A percentile compares a stretch with the other conserved stretches of the same genome.
phyloP scores from a whole-genome alignment of 1,140 invertebrate genomes.

The Drosophila virilis region DNA sequence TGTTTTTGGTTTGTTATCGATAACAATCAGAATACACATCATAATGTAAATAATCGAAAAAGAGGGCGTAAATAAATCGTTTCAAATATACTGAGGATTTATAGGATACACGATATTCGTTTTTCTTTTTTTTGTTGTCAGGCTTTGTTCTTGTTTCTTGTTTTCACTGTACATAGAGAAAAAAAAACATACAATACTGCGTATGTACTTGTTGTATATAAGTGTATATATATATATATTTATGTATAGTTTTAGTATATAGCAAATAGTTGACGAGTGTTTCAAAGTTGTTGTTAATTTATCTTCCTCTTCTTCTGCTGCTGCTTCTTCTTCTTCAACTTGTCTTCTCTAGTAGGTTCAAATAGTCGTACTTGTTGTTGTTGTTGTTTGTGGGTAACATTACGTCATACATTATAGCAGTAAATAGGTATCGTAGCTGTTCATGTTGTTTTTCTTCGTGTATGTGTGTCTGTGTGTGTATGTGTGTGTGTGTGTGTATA shows the following conservation, averaged over 20 bases:
- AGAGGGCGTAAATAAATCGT: constrained; percentile 44
- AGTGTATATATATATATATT: constrained; percentile 62
- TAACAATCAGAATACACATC: constrained; percentile 50
- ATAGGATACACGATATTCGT: constrained; percentile 71
- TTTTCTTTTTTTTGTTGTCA: constrained; percentile 47
- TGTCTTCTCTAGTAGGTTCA: constrained; percentile 40
- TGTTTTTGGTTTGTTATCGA: constrained; percentile 47
- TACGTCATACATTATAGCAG: constrained; percentile 74
- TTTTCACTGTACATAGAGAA: constrained; percentile 66
- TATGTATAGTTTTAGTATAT: constrained; percentile 65
- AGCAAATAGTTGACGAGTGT: constrained; percentile 67
- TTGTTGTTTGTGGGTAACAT: constrained; percentile 67
- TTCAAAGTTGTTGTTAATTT: constrained; percentile 41
- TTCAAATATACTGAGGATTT: constrained; percentile 54
- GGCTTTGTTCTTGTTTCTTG: constrained; percentile 65
- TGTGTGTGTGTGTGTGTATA: constrained; percentile 21
- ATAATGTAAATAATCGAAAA: constrained; percentile 44
- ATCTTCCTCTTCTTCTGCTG: constrained; percentile 18
- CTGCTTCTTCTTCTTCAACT: not conserved
- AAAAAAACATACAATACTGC: constrained; percentile 72
- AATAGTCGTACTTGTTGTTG: constrained; percentile 39
- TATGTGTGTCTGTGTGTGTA: constrained; percentile 23
- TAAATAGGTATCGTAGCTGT: constrained; percentile 80
- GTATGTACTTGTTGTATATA: constrained; percentile 77
- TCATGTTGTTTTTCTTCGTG: constrained; percentile 25